A percentile compares a stretch with the other conserved stretches of the same genome.
phyloP scores from a whole-genome alignment of 2,113 vertebrate genomes.

The Ictidomys tridecemlineatus region DNA sequence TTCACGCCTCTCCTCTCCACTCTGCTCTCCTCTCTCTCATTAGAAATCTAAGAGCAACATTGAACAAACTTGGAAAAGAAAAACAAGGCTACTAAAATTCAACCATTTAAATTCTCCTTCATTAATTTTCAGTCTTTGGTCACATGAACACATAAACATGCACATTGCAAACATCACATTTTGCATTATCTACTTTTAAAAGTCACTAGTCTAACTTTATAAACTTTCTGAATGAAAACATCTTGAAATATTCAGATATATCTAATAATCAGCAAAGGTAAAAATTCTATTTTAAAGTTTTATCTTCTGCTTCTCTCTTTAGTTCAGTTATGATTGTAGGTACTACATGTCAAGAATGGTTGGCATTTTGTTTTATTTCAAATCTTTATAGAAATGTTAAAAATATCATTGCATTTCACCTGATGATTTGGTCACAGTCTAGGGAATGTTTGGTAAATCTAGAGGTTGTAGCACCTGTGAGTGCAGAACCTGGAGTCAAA shows the following conservation, averaged over 20 bases:
- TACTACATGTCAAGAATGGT: neutral
- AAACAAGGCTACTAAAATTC: neutral
- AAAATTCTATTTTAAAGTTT: neutral
- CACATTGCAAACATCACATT: neutral
- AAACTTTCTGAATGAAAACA: neutral
- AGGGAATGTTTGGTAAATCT: neutral
- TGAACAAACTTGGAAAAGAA: constrained; percentile 35
- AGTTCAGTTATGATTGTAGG: neutral
- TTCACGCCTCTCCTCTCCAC: no score
- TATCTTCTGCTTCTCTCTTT: neutral
- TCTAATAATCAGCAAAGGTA: neutral
- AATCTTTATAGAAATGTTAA: neutral
- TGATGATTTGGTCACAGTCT: neutral
- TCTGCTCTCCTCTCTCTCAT: neutral
- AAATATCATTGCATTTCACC: neutral
- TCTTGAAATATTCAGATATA: neutral
- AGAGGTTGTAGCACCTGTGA: neutral
- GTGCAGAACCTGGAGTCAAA: neutral
- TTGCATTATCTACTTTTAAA: neutral
- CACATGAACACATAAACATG: neutral
- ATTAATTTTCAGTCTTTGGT: neutral
- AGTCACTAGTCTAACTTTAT: neutral
- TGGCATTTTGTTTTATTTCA: neutral
- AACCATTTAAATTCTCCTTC: neutral
- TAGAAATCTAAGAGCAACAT: neutral